Evolutionary conservation across 1,140 invertebrate genomes (phyloP).

Genomic region (Rhizoglyphus robini): DNA sequence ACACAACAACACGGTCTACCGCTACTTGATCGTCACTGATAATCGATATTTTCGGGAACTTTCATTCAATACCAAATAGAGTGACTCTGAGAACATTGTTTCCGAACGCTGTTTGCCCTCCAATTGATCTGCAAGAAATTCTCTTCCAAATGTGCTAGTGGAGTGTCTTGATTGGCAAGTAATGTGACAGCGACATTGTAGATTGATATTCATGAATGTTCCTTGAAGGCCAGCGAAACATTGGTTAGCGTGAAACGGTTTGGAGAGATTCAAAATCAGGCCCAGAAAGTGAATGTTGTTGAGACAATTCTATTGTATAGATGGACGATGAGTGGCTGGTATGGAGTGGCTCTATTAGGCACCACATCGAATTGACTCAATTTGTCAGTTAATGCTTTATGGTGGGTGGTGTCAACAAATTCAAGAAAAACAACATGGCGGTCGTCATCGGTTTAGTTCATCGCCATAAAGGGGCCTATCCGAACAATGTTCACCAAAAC

Average conservation of each 20-base stretch:
- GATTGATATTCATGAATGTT: too few species aligned
- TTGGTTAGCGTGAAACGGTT: background rate
- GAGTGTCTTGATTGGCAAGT: background rate
- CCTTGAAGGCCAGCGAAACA: background rate
- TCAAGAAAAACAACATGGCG: background rate
- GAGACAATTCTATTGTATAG: constrained; percentile 1
- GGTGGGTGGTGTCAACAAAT: background rate
- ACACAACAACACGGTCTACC: too few species aligned
- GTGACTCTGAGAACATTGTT: too few species aligned
- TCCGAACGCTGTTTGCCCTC: too few species aligned
- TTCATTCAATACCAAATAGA: too few species aligned
- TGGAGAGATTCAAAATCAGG: background rate
- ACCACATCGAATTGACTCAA: background rate
- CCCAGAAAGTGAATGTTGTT: background rate
- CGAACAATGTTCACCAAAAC: background rate
- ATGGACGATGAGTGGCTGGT: constrained; percentile 1
- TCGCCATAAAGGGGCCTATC: background rate
- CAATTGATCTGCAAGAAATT: too few species aligned
- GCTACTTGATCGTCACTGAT: too few species aligned
- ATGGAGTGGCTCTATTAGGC: background rate
- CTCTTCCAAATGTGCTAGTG: background rate
- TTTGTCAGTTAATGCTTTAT: background rate
- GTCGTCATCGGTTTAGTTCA: too few species aligned
- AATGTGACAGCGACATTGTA: background rate
- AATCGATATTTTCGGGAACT: too few species aligned